Evolutionary conservation across 2,888 invertebrate genomes (phyloP), one percentile per base, ranked within the genome.

Genomic region (Athrips mouffetella): DNA sequence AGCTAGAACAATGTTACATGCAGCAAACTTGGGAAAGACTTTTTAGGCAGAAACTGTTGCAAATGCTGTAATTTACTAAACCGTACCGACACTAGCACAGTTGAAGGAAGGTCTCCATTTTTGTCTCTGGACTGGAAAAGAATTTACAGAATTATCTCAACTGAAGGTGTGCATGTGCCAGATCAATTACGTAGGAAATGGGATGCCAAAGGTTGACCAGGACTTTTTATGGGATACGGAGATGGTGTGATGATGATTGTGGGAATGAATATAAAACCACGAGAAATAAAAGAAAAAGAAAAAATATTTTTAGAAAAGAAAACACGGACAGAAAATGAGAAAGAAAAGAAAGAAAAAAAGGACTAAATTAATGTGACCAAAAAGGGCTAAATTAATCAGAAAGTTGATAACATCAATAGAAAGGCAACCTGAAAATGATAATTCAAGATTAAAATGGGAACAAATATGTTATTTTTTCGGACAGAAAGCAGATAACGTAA

Each of bases 1-100:
- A 33, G 48, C 48, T 13, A 31, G 48, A 27, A 45, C 45, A 10
- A 45, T n/a, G n/a, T n/a, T n/a, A n/a, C n/a, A n/a, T n/a, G n/a
- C n/a, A n/a, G n/a, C n/a, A n/a, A n/a, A n/a, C n/a, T n/a, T n/a
- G n/a, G n/a, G n/a, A n/a, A n/a, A n/a, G n/a, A n/a, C n/a, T n/a
- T n/a, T n/a, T n/a, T n/a, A n/a, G n/a, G n/a, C n/a, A n/a, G n/a
- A n/a, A n/a, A n/a, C n/a, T n/a, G n/a, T n/a, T n/a, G n/a, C n/a
- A n/a, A n/a, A n/a, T n/a, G n/a, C n/a, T n/a, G n/a, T n/a, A n/a
- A n/a, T n/a, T n/a, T n/a, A n/a, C n/a, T n/a, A n/a, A n/a, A n/a
- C n/a, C n/a, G n/a, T n/a, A n/a, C n/a, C n/a, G n/a, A n/a, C n/a
- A n/a, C n/a, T n/a, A n/a, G n/a, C n/a, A n/a, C n/a, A n/a, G n/a